Base-by-base conservation (phyloP, 2,113 vertebrate species). In the Pomatostomus ruficeps region DNA sequence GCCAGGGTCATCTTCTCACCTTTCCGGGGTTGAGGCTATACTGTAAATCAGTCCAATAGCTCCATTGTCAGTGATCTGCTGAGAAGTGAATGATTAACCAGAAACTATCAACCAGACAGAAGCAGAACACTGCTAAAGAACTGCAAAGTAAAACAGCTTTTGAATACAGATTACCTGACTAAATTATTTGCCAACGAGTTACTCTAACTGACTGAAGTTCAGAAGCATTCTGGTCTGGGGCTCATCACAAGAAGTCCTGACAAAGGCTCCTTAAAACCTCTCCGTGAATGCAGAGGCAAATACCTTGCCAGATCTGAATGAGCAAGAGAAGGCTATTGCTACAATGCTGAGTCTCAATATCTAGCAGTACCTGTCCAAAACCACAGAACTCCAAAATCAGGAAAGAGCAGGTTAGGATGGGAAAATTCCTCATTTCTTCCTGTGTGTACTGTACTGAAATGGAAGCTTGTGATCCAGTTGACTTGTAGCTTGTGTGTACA, bases 81-180 rank as follows among this genome's bases (percentile, higher is more conserved):
- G 85, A 59, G 40, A n/a, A 80, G 85, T 91, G 54, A 94, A 97
- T 95, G 25, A 95, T 96, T 96, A 93, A 94, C 92, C 40, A 7
- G 67, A 88, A 95, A 46, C 79, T 77, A 71, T 67, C 45, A 35
- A 17, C 38, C 29, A 45, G 78, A 14, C 62, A 78, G 85, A 77
- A 81, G 55, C 6, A 3, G 51, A 77, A 80, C 68, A 31, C 78
- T 57, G 48, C 46, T 88, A 12, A 94, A 88, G 71, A 88, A 38
- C 42, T 46, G 45, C 67, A 10, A 76, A 57, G 67, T 85, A 51
- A 78, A 89, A n/a, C 7, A 91, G 83, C 63, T 90, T 12, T 70
- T 83, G 52, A 86, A 67, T 83, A 73, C 51, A 80, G 31, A 95
- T 88, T 61, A 81, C 51, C 36, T 91, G 88, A 59, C 78, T 85